Base-by-base conservation (phyloP, 2,888 invertebrate genomes). In the Dusona sp. region DNA sequence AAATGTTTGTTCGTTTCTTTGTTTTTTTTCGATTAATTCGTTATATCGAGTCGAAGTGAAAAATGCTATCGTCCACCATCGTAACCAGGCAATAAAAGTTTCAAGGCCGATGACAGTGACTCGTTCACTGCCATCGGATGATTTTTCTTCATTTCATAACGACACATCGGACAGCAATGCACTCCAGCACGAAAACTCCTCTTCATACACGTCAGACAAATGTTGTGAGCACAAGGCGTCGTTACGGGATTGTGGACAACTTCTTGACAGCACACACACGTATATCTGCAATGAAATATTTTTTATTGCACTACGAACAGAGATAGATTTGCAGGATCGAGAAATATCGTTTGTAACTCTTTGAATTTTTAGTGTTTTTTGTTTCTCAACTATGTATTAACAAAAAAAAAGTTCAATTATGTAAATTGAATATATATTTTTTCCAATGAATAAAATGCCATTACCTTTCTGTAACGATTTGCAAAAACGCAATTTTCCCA, bases 231-330 rank as follows among this genome's bases (percentile, higher is more conserved):
- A 90, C 98, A 98, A 0, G 95, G 94, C 0, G 97, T 97, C 0
- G 97, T 98, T 25, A 97, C 95, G 0, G 98, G 98, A 83, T 95
- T 95, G 83, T 94, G 96, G 0, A 96, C 96, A 3, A 98, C 93
- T 77, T 97, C 97, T 91, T 97, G 97, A 91, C 98, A 98, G 90
- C 97, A 97, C 73, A 97, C 96, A 91, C 98, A 98, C n/a, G 95
- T 95, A 92, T 98, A 98, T 78, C 95, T 92, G 82, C 16, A 81
- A 54, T 13, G 6, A 33, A 48, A 54, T 74, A 77, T 36, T 61
- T 8, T 22, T 64, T 19, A 36, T n/a, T 54, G 38, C 25, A 13
- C 19, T 8, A 3, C 45, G 1, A 48, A 65, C 19, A 36, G 36
- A 11, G n/a, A 29, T 0, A 61, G 2, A 80, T 61, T 67, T 42